Conservation (phyloP, 2,888 invertebrate genomes). For the Leptopilina syphax region DNA sequence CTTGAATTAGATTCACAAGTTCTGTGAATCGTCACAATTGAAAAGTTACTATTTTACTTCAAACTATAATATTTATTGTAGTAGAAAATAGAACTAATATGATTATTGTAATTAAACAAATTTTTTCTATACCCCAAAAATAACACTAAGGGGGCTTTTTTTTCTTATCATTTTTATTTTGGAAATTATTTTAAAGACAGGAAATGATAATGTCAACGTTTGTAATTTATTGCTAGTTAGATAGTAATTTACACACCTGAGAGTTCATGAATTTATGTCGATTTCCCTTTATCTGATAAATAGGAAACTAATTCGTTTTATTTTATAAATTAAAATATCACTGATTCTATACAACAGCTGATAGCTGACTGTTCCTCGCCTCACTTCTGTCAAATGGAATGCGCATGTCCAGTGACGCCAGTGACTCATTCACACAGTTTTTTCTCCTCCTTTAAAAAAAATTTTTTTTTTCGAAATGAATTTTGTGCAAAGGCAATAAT, state of each 20-base stretch:
- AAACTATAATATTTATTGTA: not conserved
- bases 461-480: no score
- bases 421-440: no score
- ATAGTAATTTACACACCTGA: not conserved
- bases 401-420: not conserved
- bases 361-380: not conserved
- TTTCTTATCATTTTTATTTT: not conserved
- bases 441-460: no score
- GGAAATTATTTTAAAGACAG: not conserved
- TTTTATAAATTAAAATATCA: not conserved
- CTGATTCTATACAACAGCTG: slow-evolving; percentile 8
- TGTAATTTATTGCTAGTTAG: not conserved
- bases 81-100: no score
- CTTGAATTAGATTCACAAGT: not conserved
- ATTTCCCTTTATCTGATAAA: not conserved
- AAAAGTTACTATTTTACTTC: not conserved
- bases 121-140: no score
- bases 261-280: not conserved
- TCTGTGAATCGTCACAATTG: not conserved
- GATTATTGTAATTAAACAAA: no score
- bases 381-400: not conserved
- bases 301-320: not conserved
- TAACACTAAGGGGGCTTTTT: no score
- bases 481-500: no score
- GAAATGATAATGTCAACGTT: not conserved